These are phyloP conservation scores for Florisuga fusca DNA, from an alignment of 2,797 vertebrate species.

Conservation along the genomic window DNA sequence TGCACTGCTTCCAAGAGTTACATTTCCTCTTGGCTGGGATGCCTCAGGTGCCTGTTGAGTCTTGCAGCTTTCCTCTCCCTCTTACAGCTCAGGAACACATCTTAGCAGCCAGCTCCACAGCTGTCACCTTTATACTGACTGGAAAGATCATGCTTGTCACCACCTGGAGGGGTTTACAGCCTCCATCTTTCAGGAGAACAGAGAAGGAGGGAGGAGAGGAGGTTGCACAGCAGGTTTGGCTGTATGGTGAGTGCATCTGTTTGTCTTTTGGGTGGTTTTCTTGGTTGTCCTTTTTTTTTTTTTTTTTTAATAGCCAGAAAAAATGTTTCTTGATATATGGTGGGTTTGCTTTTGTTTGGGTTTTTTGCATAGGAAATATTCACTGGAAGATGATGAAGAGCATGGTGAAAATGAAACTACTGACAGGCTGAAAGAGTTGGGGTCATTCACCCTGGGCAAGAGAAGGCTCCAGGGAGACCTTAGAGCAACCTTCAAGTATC, in stretches of 20 bases:
- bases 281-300: not conserved
- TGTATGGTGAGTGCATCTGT: not conserved
- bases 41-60: not conserved
- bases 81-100: not conserved
- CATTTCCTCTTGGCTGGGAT: constrained; percentile 16
- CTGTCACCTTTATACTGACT: not conserved
- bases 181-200: constrained; percentile 11
- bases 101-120: not conserved
- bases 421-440: too few relatives aligned
- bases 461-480: too few relatives aligned
- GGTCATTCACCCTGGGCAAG: not conserved
- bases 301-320: not conserved
- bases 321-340: not conserved
- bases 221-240: not conserved
- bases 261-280: not conserved
- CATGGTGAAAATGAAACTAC: not conserved
- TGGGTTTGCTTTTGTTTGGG: not conserved
- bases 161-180: constrained; percentile 43
- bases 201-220: not conserved
- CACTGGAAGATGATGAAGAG: not conserved
- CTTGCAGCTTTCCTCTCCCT: constrained; percentile 46
- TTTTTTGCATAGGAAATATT: not conserved
- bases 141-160: constrained; percentile 7
- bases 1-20: not conserved
- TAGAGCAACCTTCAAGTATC: too few relatives aligned